Evolutionary conservation across 1,140 invertebrate genomes (phyloP).

Genomic region (Colletes latitarsis): DNA sequence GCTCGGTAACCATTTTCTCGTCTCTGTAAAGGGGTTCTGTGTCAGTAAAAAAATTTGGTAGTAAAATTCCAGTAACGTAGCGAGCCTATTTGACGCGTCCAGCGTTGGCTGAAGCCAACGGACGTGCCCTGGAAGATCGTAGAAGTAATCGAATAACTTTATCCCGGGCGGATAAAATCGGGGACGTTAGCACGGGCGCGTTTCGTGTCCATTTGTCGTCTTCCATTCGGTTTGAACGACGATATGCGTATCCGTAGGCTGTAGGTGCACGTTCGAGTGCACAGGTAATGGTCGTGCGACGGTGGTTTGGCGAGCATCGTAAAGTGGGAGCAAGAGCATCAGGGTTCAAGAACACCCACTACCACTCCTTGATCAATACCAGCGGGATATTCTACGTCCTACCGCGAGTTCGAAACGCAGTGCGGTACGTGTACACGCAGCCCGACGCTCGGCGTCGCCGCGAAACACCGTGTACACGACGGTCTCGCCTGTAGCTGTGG

Average conservation of each 20-base stretch:
- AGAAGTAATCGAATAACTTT: background rate
- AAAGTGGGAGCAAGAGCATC: constrained; percentile 74
- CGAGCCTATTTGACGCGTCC: background rate
- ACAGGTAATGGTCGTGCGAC: constrained; percentile 38
- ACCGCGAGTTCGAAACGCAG: constrained; percentile 45
- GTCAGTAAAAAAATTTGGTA: too few species aligned
- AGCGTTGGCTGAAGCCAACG: background rate
- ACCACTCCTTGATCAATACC: constrained; percentile 78
- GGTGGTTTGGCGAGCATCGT: constrained; percentile 69
- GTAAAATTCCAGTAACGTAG: background rate
- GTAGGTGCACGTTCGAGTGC: constrained; percentile 40
- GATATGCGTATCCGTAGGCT: constrained; percentile 19
- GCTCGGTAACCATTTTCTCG: too few species aligned
- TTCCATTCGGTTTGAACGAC: background rate
- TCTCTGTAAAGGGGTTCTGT: too few species aligned
- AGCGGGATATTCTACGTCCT: constrained; percentile 63
- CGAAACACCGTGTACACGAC: background rate
- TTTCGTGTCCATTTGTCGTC: constrained; percentile 2
- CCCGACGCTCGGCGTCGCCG: constrained; percentile 34
- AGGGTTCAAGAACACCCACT: constrained; percentile 76
- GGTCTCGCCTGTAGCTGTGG: background rate
- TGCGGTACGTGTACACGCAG: constrained; percentile 37
- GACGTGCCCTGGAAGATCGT: background rate
- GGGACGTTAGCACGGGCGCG: background rate
- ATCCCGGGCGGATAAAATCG: background rate